phyloP scores from a whole-genome alignment of 2,888 invertebrate species.

The Ephialtes manifestator region DNA sequence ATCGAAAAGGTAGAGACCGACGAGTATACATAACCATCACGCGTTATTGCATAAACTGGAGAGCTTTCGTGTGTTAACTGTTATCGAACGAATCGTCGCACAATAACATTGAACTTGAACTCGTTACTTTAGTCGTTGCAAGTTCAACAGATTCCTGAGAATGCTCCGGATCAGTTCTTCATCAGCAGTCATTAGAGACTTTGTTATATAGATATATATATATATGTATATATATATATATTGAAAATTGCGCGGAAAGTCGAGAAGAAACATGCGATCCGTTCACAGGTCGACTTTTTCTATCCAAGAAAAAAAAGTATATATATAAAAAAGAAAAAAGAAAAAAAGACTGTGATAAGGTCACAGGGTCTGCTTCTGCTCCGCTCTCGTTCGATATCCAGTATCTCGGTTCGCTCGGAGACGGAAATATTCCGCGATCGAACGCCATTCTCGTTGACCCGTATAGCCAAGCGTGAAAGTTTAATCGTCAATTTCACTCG shows the following conservation, averaged over 20 bases:
- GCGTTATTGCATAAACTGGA: constrained; percentile 5
- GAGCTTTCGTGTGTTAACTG: neutral
- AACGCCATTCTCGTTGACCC: constrained; percentile 51
- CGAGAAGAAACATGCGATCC: constrained; percentile 16
- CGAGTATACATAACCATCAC: neutral
- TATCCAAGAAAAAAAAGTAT: constrained; percentile 30
- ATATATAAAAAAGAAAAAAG: constrained; percentile 38
- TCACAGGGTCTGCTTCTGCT: constrained; percentile 32
- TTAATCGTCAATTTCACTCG: constrained; percentile 44
- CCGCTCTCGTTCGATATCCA: constrained; percentile 5
- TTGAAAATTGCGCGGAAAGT: constrained; percentile 26
- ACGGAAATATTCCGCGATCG: constrained; percentile 55
- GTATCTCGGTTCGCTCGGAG: constrained; percentile 25
- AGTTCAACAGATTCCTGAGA: neutral
- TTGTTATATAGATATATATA: neutral
- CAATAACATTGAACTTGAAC: constrained; percentile 5
- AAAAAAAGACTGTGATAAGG: constrained; percentile 40
- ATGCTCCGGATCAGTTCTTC: neutral
- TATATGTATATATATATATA: no score
- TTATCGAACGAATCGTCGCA: neutral
- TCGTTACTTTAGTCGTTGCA: neutral
- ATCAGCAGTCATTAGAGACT: neutral
- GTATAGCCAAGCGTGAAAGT: constrained; percentile 39
- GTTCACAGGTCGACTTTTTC: constrained; percentile 24
- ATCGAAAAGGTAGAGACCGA: constrained; percentile 7